phyloP scores from a whole-genome alignment of 2,113 vertebrate genomes.

The Heterotilapia buettikoferi region DNA sequence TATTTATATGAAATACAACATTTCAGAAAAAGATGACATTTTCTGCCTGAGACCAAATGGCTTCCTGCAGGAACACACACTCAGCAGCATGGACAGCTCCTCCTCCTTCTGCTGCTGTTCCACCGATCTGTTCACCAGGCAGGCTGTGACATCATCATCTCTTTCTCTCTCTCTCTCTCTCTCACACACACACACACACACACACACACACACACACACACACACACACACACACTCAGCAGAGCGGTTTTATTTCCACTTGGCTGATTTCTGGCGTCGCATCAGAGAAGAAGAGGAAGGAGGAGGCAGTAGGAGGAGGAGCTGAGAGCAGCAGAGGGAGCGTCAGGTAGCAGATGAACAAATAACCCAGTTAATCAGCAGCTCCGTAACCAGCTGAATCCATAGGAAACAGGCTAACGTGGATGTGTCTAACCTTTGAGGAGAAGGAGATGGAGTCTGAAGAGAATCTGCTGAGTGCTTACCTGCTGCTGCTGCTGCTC shows the following conservation, averaged over 20 bases:
- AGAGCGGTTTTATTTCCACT: constrained; percentile 11
- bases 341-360: background rate
- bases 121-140: background rate
- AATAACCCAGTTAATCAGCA: background rate
- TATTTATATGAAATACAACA: background rate
- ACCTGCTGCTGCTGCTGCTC: constrained; percentile 40
- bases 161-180: background rate
- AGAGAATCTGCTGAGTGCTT: constrained; percentile 23
- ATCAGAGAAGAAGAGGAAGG: background rate
- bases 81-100: background rate
- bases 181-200: background rate
- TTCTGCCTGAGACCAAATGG: constrained; percentile 1
- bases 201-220: background rate
- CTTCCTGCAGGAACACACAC: background rate
- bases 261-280: background rate
- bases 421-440: background rate
- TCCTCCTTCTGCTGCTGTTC: background rate
- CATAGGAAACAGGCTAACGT: background rate
- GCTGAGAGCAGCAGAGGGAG: background rate
- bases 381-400: background rate
- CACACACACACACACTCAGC: background rate
- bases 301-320: background rate
- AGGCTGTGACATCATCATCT: constrained; percentile 1
- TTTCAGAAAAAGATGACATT: background rate
- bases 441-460: constrained; percentile 41